Conservation (phyloP, 92 coral and sea anemone species). For the Porites lobata region DNA sequence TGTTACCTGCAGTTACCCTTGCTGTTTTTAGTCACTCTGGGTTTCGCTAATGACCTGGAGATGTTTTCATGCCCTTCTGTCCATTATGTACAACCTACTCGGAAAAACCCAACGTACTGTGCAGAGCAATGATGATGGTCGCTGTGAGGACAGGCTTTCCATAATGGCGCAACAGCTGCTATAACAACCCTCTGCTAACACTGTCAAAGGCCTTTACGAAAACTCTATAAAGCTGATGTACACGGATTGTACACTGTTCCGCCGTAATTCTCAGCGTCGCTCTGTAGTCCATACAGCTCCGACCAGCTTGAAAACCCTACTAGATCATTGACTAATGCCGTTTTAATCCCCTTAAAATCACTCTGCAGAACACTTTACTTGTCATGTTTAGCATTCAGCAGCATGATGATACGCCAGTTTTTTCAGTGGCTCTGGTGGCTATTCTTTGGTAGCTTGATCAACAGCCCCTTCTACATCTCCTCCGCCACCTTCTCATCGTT, state of each 20-base stretch:
- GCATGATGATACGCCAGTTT: conserved; percentile 21
- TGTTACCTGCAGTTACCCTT: conserved; percentile 3
- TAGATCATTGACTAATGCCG: conserved; percentile 16
- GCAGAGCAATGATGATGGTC: conserved; percentile 24
- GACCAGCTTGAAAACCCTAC: conserved; percentile 12
- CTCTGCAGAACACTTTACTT: conserved; percentile 16
- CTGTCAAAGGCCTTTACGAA: conserved; percentile 18
- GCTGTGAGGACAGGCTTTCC: conserved; percentile 14
- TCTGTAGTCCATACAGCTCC: conserved; percentile 26
- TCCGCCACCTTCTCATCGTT: conserved; percentile 29
- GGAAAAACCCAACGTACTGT: background rate
- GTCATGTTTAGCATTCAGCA: conserved; percentile 47
- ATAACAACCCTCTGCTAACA: conserved; percentile 15
- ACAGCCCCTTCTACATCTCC: conserved; percentile 41
- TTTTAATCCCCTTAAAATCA: conserved; percentile 44
- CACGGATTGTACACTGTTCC: background rate
- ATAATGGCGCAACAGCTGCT: conserved; percentile 19
- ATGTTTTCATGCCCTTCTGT: background rate
- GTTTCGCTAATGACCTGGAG: background rate
- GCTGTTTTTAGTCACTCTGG: background rate
- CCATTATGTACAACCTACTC: background rate
- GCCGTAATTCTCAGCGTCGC: conserved; percentile 33
- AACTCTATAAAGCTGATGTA: too few species aligned
- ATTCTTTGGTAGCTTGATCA: conserved; percentile 52
- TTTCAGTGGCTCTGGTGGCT: conserved; percentile 31